Base-by-base conservation (phyloP, 2,113 vertebrate genomes). In the Plestiodon gilberti region DNA sequence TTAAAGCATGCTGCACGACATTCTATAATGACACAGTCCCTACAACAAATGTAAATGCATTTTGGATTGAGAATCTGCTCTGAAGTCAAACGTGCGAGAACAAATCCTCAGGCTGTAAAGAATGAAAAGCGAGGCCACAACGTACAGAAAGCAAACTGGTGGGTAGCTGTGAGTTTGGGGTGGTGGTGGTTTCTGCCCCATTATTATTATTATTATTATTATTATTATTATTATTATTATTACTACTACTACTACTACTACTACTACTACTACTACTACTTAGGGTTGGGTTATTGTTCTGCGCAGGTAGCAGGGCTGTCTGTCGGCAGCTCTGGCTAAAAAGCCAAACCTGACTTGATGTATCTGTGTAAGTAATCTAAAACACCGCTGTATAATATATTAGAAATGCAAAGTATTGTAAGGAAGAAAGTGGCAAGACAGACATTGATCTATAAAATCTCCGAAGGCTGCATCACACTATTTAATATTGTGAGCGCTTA, bases 11-110 rank as follows among this genome's bases (percentile, higher is more conserved):
- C 62, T 59, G 40, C 1, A 79, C 82, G 82, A 52, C 55, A 11
- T 43, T 74, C 73, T n/a, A 25, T 4, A 2, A 10, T 6, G 74
- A 6, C 33, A 1, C 59, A 40, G n/a, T 82, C 89, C 79, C 89
- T 87, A 70, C n/a, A 59, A 81, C 78, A 92, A 91, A 91, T n/a
- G 71, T 40, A 23, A 2, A 30, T 35, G 94, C 85, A 88, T 89
- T 88, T 86, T 17, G 1, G 89, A 25, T 61, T 30, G 70, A 83
- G 74, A 84, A 70, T 80, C 87, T 57, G 1, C 65, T 88, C 48
- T 48, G 71, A 77, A 38, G 77, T 87, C 89, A 57, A 38, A 57
- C 0, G 11, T 17, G 78, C 61, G 48, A 43, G 40, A 76, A n/a
- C 69, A 80, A 79, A 87, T 71, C 0, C 1, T 0, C 38, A 17